Evolutionary conservation across 2,113 vertebrate species (phyloP), one percentile per base, ranked within the genome.

Genomic region (Perognathus longimembris): DNA sequence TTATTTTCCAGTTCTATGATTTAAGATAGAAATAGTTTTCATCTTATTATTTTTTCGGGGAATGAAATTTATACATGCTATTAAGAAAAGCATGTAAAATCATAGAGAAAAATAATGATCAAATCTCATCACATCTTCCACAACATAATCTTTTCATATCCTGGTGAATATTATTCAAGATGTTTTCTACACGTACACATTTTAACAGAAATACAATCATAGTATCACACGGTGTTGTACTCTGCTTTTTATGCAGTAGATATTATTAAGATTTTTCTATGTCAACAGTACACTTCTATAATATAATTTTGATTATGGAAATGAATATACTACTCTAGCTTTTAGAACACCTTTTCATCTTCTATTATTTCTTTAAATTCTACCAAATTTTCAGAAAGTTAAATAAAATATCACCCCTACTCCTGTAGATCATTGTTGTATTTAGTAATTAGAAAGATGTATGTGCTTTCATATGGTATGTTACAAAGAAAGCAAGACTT

Each of bases 41-140:
- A 4, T 14, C 20, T 77, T 54, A 85, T 73, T 71, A 14, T 57
- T 80, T 79, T 90, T 75, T 42, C 34, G 70, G 11, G 42, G 4
- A 64, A 54, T 18, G 61, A 90, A 88, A 63, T 36, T 38, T 81
- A 18, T 5, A 34, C 77, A 66, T 10, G 6, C 26, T 22, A 92
- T 92, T 91, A 79, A 66, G 6, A 83, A 59, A 91, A 71, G 42
- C 22, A 83, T n/a, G n/a, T 12, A 90, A 82, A 90, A 64, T 69
- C 45, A 73, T 83, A 38, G 42, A 86, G 26, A 80, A 90, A 90
- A 73, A 73, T 86, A 73, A 70, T 30, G 1, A 45, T 54, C 26
- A 74, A 40, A 7, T 14, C 30, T 85, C 81, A 75, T 74, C 86
- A 82, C 1, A 10, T 15, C 34, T 67, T 81, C 32, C 4, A 64